Evolutionary conservation across 2,113 vertebrate species (phyloP).

Genomic region (Calyptommatus sinebrachiatus): DNA sequence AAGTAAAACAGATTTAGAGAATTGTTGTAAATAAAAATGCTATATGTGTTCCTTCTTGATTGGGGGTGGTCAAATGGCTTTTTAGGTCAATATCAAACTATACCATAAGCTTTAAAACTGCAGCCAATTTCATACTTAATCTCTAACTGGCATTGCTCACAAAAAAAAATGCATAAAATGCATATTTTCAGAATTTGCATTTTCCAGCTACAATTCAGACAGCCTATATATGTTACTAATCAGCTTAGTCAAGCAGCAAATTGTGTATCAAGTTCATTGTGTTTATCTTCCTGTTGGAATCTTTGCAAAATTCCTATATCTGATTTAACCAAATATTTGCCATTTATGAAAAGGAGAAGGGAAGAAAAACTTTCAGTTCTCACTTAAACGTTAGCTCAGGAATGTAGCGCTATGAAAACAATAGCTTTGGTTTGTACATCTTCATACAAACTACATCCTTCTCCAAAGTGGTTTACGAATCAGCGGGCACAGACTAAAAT

Average conservation of each 20-base stretch:
- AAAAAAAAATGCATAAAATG: conserved; percentile 2
- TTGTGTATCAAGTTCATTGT: not conserved
- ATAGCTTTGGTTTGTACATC: not conserved
- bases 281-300: not conserved
- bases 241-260: not conserved
- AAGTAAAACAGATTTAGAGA: conserved; percentile 65
- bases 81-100: conserved; percentile 7
- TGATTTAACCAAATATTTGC: conserved; percentile 2
- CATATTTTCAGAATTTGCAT: conserved; percentile 1
- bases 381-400: not conserved
- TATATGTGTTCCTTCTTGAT: conserved; percentile 43
- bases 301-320: not conserved
- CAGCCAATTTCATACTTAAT: conserved; percentile 15
- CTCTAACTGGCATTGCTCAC: not conserved
- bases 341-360: not conserved
- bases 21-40: conserved; percentile 47
- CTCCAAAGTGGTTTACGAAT: too few relatives aligned
- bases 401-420: not conserved
- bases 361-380: not conserved
- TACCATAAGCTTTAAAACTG: conserved; percentile 8
- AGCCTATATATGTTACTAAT: not conserved
- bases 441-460: not conserved
- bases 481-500: too few relatives aligned
- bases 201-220: not conserved
- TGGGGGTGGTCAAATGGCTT: not conserved